Conservation (phyloP, 2,113 vertebrate species). For the Chelonoidis abingdonii region DNA sequence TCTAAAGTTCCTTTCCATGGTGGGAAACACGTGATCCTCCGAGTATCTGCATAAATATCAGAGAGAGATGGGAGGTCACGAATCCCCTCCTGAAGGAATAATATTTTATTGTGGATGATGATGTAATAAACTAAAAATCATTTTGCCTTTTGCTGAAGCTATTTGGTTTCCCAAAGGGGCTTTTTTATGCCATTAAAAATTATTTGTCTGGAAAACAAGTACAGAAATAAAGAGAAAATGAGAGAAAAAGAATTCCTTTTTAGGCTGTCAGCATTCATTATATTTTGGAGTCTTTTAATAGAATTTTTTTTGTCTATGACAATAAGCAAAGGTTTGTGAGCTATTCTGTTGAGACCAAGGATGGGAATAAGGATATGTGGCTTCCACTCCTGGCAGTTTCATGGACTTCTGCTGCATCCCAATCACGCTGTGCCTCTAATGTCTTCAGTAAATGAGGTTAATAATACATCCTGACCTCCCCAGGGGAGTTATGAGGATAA, state of each 20-base stretch:
- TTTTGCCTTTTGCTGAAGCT: conserved; percentile 34
- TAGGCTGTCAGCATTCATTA: not conserved
- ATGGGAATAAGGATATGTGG: not conserved
- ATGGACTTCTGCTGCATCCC: not conserved
- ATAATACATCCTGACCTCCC: not conserved
- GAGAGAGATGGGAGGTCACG: not conserved
- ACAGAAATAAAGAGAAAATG: conserved; percentile 10
- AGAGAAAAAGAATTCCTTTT: conserved; percentile 5
- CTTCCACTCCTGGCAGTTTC: not conserved
- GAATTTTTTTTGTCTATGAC: not conserved
- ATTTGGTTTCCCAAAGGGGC: conserved; percentile 22
- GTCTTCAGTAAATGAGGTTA: not conserved
- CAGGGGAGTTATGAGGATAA: not conserved
- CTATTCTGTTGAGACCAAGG: not conserved
- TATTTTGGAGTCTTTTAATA: not conserved
- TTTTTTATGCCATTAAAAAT: conserved; percentile 24
- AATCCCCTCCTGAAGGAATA: conserved; percentile 14
- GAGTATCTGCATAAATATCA: not conserved
- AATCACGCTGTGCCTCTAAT: not conserved
- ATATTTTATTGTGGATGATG: conserved; percentile 18
- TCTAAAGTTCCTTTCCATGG: not conserved
- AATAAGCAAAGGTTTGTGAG: conserved; percentile 24
- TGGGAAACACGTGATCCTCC: not conserved
- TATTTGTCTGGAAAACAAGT: conserved; percentile 14
- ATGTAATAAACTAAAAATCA: conserved; percentile 36